Conservation (phyloP, 2,113 vertebrate genomes). For the Petaurus breviceps region DNA sequence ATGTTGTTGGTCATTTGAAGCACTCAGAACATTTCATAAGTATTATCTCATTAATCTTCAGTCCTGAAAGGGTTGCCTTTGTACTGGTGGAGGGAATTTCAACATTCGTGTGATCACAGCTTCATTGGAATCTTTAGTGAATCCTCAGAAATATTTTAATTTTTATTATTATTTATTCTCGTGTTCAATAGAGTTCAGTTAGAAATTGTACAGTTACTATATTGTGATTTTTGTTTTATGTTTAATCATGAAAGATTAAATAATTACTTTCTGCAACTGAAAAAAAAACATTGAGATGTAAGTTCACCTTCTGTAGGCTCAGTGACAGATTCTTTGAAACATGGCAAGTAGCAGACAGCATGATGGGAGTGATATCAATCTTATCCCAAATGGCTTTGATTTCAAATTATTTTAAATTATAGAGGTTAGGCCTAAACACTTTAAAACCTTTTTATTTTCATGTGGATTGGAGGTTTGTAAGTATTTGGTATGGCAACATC, state of each 20-base stretch:
- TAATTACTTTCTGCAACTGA: not conserved
- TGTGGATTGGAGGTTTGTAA: not conserved
- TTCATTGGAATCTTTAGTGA: not conserved
- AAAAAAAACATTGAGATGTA: not conserved
- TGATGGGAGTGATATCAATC: not conserved
- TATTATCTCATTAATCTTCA: slow-evolving; percentile 16
- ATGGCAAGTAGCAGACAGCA: not conserved
- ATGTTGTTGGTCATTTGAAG: slow-evolving; percentile 8
- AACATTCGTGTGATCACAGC: not conserved
- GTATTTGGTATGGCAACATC: not conserved
- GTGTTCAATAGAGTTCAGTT: not conserved
- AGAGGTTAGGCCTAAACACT: not conserved
- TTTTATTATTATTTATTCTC: slow-evolving; percentile 31
- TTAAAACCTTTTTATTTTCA: not conserved
- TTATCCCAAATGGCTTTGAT: not conserved
- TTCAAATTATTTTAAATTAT: not conserved
- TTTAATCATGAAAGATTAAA: not conserved
- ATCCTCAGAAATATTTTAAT: not conserved
- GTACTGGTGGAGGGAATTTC: not conserved
- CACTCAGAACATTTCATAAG: slow-evolving; percentile 9
- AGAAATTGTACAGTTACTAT: not conserved
- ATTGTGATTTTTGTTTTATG: not conserved
- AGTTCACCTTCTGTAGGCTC: not conserved
- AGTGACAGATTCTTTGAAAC: not conserved
- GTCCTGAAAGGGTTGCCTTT: not conserved